Evolutionary conservation across 2,113 vertebrate genomes (phyloP), one percentile per base, ranked within the genome.

Genomic region (Speoplatyrhinus poulsoni): DNA sequence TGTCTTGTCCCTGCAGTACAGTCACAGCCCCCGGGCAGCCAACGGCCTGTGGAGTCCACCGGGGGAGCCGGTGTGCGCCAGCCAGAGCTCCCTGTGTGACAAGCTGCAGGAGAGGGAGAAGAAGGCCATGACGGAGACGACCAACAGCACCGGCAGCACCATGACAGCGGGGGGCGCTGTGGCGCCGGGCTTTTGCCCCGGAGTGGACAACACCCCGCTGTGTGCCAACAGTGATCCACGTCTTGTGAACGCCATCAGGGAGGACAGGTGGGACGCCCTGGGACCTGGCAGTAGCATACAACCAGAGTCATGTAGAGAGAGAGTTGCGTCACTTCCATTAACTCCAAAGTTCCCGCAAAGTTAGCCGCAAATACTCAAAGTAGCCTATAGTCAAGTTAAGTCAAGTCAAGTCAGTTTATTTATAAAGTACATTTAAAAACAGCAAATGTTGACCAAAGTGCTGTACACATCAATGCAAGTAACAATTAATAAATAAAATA

Each of bases 191-290:
- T 93, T 92, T 92, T 82, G 85, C 0, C 92, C 90, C 0, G 92
- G 92, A 11, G 95, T 95, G 0, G 93, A 94, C 12, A 92, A 96
- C 33, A 94, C 96, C 66, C 95, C 94, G 0, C 76, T 96, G 48
- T 89, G 94, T 66, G 94, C 93, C 89, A 96, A 96, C 87, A 99
- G 96, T 0, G 97, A 99, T 1, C 96, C 94, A 61, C 98, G 99
- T 79, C 99, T 99, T 82, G 98, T 99, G 57, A 97, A 98, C 33
- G 98, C 98, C 32, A 98, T 99, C 81, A 99, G 98, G 85, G 96
- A 97, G 74, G 97, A 99, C 92, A 97, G 97, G 98, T 99, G 85
- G 89, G 87, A 8, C 2, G 16, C 36, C 36, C 36, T 5, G 36
- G 4, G 36, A 41, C 36, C 7, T 41, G 26, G 26, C 26, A 26